Evolutionary conservation across 2,113 vertebrate genomes (phyloP), one percentile per base, ranked within the genome.

Genomic region (Columbina picui): DNA sequence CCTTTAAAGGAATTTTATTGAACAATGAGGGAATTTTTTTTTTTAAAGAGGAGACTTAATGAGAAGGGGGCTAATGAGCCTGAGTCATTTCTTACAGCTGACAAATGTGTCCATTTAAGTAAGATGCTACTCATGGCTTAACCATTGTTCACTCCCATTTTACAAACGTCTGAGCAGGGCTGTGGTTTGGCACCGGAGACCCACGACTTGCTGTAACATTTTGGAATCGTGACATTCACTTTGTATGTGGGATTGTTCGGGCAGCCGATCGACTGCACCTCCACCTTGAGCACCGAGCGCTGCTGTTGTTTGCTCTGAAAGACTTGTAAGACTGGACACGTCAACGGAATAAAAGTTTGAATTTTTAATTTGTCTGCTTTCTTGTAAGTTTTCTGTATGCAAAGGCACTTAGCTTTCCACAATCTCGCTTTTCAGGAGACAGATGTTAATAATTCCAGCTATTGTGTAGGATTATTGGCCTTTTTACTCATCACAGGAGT

Each of bases 281-380:
- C 91, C 89, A 80, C 74, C 4, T 5, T 39, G 10, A 74, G 59
- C 90, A 83, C 78, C 59, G 84, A 74, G 61, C 78, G 89, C 91
- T 96, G 94, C 80, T 87, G 20, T n/a, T 86, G 76, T 84, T 67
- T 43, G 67, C 88, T 93, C 69, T 60, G 88, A 68, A 47, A 81
- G 83, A 87, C 61, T 77, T 96, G 94, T 96, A 92, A 19, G n/a
- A 88, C 79, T 81, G 85, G 87, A 90, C 93, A 90, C 93, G 95
- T 89, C 9, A 89, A 84, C 52, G 60, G 86, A 97, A 96, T 96
- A 95, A 96, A 97, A 89, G 22, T 67, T 74, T 22, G 32, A 56
- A 78, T 81, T 95, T 96, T 88, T 89, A 27, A 95, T 86, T 95
- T 88, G 83, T 60, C 69, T 95, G 20, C 68, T 77, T 91, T 89